Percentiles rank a stretch among this genome's conserved stretches.
These are phyloP conservation scores for Cryptophagus acutangulus DNA, from an alignment of 2,888 invertebrate genomes.

Conservation along the genomic window DNA sequence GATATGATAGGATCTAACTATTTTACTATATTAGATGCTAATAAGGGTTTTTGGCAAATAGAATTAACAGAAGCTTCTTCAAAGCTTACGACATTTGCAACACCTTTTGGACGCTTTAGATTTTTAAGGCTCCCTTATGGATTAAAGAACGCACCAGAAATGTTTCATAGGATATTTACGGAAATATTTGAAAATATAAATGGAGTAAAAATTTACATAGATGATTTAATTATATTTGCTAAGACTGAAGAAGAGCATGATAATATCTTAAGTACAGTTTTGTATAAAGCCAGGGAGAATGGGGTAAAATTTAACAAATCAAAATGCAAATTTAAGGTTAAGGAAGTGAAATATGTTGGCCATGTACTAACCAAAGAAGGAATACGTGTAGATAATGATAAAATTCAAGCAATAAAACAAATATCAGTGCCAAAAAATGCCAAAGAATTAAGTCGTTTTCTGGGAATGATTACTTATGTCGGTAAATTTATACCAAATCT, in stretches of 20 bases:
- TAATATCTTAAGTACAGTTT: slow-evolving; percentile 18
- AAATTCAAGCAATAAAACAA: background rate
- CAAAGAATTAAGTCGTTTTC: slow-evolving; percentile 1
- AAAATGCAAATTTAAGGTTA: slow-evolving; percentile 24
- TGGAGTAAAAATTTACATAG: slow-evolving; percentile 26
- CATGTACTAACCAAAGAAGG: slow-evolving; percentile 25
- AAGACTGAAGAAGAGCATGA: slow-evolving; percentile 25
- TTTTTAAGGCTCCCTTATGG: slow-evolving; percentile 29
- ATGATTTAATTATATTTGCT: slow-evolving; percentile 25
- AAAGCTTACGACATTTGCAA: slow-evolving; percentile 28
- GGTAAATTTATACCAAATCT: slow-evolving; percentile 15
- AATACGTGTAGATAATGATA: background rate
- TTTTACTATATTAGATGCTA: slow-evolving; percentile 20
- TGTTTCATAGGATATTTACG: slow-evolving; percentile 26
- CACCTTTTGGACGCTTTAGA: slow-evolving; percentile 27
- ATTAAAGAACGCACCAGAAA: slow-evolving; percentile 25
- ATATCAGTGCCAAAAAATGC: background rate
- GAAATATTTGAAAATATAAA: slow-evolving; percentile 24
- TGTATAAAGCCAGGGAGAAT: slow-evolving; percentile 18
- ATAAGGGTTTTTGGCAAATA: slow-evolving; percentile 28
- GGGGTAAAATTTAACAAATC: slow-evolving; percentile 23
- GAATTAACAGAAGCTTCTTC: slow-evolving; percentile 23
- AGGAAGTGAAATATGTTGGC: slow-evolving; percentile 28
- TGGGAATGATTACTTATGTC: slow-evolving; percentile 13
- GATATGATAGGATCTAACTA: slow-evolving; percentile 9